Evolutionary conservation across 2,113 vertebrate genomes (phyloP).

Genomic region (Pachycephala philippinensis): DNA sequence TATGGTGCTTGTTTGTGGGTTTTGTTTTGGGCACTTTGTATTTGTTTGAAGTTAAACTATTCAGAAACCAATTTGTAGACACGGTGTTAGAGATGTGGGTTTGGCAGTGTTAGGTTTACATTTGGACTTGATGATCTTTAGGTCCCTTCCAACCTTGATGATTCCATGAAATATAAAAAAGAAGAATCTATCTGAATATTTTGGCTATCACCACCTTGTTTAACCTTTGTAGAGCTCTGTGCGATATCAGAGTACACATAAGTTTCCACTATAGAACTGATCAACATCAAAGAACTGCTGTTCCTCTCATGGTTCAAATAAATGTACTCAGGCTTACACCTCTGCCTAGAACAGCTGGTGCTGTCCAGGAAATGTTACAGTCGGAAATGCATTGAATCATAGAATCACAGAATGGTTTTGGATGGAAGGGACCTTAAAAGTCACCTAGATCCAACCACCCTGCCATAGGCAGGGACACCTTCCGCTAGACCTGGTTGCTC

Average conservation of each 20-base stretch:
- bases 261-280: not conserved
- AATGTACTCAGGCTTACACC: not conserved
- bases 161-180: not conserved
- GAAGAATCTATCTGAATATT: not conserved
- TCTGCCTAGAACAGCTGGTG: not conserved
- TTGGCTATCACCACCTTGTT: not conserved
- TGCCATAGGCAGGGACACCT: not conserved
- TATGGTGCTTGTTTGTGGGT: not conserved
- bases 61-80: not conserved
- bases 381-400: not conserved
- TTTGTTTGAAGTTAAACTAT: not conserved
- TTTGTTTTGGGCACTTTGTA: rapidly evolving
- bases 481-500: not conserved
- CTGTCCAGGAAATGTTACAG: not conserved
- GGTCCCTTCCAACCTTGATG: not conserved
- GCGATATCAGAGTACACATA: not conserved
- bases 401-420: not conserved
- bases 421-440: not conserved
- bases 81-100: not conserved
- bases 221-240: not conserved
- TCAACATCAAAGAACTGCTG: not conserved
- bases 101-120: not conserved
- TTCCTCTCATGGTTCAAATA: not conserved
- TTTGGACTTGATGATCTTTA: not conserved
- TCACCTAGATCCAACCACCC: not conserved